Conservation (phyloP, 2,113 vertebrate genomes). For the Cephalopholis sonnerati region DNA sequence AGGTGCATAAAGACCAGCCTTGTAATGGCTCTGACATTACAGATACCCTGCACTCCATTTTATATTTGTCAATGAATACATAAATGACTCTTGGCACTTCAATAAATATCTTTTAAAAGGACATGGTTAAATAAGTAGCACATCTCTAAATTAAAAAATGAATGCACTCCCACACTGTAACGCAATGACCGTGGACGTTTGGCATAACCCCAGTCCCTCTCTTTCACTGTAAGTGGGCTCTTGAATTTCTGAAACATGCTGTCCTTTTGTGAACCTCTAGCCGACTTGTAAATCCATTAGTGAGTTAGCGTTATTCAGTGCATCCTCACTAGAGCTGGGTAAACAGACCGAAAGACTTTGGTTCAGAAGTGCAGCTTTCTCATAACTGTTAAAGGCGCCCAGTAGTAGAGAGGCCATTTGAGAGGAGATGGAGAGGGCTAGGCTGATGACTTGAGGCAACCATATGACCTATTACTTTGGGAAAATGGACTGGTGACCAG, state of each 20-base stretch:
- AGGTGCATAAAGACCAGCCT: conserved; percentile 3
- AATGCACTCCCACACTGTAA: conserved; percentile 33
- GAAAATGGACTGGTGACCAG: conserved; percentile 83
- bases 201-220: conserved; percentile 42
- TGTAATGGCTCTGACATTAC: conserved; percentile 34
- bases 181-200: conserved; percentile 40
- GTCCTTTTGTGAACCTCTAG: conserved; percentile 69
- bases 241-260: conserved; percentile 60
- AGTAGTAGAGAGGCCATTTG: conserved; percentile 66
- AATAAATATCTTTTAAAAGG: conserved; percentile 27
- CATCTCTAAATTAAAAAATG: conserved; percentile 46
- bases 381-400: conserved; percentile 59
- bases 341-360: conserved; percentile 64
- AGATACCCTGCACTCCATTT: conserved; percentile 29
- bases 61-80: conserved; percentile 43
- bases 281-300: conserved; percentile 76
- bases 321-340: conserved; percentile 55
- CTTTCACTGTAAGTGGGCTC: conserved; percentile 55
- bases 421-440: conserved; percentile 62
- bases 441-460: conserved; percentile 76
- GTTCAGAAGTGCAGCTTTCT: conserved; percentile 57
- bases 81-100: conserved; percentile 38
- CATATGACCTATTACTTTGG: conserved; percentile 81
- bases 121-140: conserved; percentile 17
- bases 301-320: conserved; percentile 65